Conservation (phyloP, 1,140 invertebrate species). For the Dendroctonus ponderosae region DNA sequence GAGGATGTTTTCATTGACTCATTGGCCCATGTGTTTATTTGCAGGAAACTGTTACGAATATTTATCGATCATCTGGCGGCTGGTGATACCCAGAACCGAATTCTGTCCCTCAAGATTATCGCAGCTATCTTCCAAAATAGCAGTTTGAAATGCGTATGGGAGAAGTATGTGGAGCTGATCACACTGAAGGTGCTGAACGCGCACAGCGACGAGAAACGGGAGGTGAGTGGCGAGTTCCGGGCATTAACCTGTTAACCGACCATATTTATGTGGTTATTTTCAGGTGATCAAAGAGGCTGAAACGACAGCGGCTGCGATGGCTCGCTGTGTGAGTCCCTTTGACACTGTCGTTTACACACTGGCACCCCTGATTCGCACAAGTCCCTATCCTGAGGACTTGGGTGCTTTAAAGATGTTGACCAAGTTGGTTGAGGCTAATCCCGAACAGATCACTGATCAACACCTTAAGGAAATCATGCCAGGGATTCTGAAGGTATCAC, state of each 20-base stretch:
- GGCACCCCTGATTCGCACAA: slow-evolving; percentile 81
- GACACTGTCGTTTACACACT: slow-evolving; percentile 51
- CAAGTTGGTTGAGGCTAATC: slow-evolving; percentile 74
- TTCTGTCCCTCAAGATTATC: slow-evolving; percentile 72
- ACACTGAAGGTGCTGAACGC: slow-evolving; percentile 83
- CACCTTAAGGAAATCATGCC: slow-evolving; percentile 80
- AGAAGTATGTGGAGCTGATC: slow-evolving; percentile 83
- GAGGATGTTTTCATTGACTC: not conserved
- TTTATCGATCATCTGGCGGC: slow-evolving; percentile 71
- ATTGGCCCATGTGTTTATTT: slow-evolving; percentile 18
- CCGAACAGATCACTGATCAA: slow-evolving; percentile 67
- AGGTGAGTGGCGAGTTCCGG: slow-evolving; percentile 55
- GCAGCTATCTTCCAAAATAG: slow-evolving; percentile 77
- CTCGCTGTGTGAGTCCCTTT: slow-evolving; percentile 48
- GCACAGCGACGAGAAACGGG: slow-evolving; percentile 74
- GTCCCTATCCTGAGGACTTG: slow-evolving; percentile 80
- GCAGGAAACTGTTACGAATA: slow-evolving; percentile 69
- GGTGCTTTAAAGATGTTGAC: slow-evolving; percentile 92
- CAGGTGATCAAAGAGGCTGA: slow-evolving; percentile 49
- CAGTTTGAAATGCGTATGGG: slow-evolving; percentile 73
- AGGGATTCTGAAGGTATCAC: slow-evolving; percentile 74
- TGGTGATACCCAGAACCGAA: slow-evolving; percentile 65
- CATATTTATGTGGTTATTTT: slow-evolving; percentile 11
- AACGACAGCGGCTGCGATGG: slow-evolving; percentile 45
- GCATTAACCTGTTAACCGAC: too few relatives aligned